These are phyloP conservation scores for Tapera naevia DNA, from an alignment of 2,797 vertebrate species.

Conservation along the genomic window DNA sequence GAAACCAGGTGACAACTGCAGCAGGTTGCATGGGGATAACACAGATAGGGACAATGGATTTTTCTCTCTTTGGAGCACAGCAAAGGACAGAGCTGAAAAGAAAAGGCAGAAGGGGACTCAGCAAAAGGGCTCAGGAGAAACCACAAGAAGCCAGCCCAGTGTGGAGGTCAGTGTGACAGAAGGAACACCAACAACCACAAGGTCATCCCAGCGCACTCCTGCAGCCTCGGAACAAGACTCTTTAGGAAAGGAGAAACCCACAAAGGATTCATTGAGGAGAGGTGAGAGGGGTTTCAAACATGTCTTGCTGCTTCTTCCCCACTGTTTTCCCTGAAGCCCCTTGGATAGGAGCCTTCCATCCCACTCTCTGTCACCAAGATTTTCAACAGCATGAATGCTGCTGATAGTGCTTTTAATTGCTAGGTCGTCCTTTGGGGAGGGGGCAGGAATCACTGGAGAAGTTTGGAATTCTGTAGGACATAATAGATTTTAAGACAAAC, in stretches of 20 bases:
- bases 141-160: neutral
- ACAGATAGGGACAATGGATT: neutral
- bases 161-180: neutral
- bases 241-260: neutral
- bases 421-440: neutral
- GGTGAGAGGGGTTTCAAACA: constrained; percentile 17
- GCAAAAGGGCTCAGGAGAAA: neutral
- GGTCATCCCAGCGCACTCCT: neutral
- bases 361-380: no score
- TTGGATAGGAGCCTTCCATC: neutral
- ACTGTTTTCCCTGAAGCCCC: neutral
- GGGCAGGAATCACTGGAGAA: neutral
- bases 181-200: neutral
- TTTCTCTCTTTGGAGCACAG: constrained; percentile 31
- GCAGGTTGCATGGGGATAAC: neutral
- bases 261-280: constrained; percentile 30
- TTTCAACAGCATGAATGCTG: neutral
- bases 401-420: neutral
- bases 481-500: neutral
- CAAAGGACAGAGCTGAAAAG: constrained; percentile 22
- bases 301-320: neutral
- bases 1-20: neutral
- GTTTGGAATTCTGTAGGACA: neutral
- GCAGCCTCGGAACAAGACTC: neutral
- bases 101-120: constrained; percentile 38